phyloP scores from a whole-genome alignment of 2,888 invertebrate genomes.

The Rosalia funebris region DNA sequence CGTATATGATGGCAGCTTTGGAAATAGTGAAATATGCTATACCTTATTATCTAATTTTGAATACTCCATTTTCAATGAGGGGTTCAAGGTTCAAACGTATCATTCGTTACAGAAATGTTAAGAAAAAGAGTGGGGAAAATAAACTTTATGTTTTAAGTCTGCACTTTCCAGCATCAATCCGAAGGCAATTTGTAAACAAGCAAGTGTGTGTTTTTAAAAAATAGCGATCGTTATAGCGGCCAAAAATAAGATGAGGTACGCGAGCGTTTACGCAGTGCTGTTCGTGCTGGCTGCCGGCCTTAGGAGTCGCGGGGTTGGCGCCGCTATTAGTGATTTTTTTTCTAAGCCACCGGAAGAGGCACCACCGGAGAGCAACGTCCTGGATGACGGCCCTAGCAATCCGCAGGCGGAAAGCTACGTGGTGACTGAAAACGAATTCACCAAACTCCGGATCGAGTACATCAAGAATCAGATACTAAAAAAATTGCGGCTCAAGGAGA shows the following conservation, averaged over 20 bases:
- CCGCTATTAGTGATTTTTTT: conserved; percentile 56
- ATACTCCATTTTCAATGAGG: conserved; percentile 60
- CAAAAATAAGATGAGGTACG: conserved; percentile 38
- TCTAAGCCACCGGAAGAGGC: conserved; percentile 47
- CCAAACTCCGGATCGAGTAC: conserved; percentile 79
- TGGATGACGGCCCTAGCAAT: conserved; percentile 36
- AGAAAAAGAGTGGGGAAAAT: conserved; percentile 61
- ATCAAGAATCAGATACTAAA: conserved; percentile 87
- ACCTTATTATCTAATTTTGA: conserved; percentile 45
- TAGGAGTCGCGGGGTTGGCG: conserved; percentile 45
- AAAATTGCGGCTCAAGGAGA: conserved; percentile 80
- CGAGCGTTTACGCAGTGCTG: conserved; percentile 39
- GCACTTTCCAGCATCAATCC: conserved; percentile 57
- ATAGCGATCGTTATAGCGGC: conserved; percentile 12
- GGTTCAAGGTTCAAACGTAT: conserved; percentile 65
- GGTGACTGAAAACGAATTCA: conserved; percentile 69
- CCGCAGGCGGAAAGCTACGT: conserved; percentile 48
- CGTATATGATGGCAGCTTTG: conserved; percentile 19
- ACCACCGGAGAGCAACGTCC: conserved; percentile 52
- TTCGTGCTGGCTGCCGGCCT: conserved; percentile 43
- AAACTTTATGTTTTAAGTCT: conserved; percentile 61
- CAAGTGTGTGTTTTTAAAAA: conserved; percentile 40
- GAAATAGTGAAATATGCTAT: conserved; percentile 36
- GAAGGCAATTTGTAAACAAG: conserved; percentile 56
- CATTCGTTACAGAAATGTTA: conserved; percentile 63